These are phyloP conservation scores for Nothoprocta perdicaria DNA, from an alignment of 2,113 vertebrate genomes.

Conservation along the genomic window DNA sequence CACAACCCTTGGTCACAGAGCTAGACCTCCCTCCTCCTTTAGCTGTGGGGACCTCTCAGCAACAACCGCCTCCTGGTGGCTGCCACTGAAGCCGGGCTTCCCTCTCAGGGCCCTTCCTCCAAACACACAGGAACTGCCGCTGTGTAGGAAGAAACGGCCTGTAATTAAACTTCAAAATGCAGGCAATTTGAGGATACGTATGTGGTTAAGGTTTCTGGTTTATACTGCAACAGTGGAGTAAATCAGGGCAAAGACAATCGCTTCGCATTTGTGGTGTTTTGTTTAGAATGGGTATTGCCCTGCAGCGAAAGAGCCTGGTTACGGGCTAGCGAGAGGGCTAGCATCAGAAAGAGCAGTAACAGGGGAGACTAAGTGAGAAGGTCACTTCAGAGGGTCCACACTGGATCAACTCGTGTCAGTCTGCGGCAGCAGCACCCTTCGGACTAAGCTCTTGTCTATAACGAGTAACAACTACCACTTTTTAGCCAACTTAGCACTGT, in stretches of 20 bases:
- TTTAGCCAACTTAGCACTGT: not conserved
- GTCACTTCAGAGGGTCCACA: not conserved
- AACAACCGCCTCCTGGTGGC: not conserved
- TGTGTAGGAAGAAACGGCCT: conserved; percentile 20
- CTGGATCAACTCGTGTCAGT: not conserved
- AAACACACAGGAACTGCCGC: conserved; percentile 29
- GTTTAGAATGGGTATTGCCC: conserved; percentile 37
- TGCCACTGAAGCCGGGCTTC: not conserved
- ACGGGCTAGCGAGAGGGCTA: not conserved
- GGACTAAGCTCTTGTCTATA: not conserved
- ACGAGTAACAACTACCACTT: not conserved
- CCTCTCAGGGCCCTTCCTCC: not conserved
- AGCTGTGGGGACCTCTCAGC: not conserved
- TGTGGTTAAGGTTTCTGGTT: conserved; percentile 63
- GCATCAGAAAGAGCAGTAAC: not conserved
- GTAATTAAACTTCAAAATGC: conserved; percentile 62
- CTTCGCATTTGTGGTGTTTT: conserved; percentile 5
- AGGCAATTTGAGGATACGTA: conserved; percentile 63
- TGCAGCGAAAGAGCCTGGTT: conserved; percentile 19
- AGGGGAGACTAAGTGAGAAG: not conserved
- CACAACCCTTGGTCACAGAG: not conserved
- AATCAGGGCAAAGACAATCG: conserved; percentile 21
- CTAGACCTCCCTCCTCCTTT: not conserved
- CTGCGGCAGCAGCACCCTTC: not conserved
- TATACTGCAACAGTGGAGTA: conserved; percentile 43